Evolutionary conservation across 2,113 vertebrate species (phyloP), one percentile per base, ranked within the genome.

Genomic region (Macrotus californicus): DNA sequence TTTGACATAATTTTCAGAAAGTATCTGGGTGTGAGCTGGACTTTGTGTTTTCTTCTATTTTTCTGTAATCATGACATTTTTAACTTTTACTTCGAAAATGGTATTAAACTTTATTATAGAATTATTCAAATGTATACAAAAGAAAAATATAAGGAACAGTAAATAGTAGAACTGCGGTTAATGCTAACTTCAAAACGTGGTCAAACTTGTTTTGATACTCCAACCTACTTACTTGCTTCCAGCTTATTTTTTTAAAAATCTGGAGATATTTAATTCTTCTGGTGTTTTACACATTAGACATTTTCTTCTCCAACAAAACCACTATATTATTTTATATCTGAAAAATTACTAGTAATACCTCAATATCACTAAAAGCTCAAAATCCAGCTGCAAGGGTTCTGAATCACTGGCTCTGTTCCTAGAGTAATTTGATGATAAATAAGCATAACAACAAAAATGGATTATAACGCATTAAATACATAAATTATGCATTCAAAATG

Each of bases 1-100:
- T 96, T 89, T 73, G 15, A 93, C 88, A 50, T 0, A 56, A 61
- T 90, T 93, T 91, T 83, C 41, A 64, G 73, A 87, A 94, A 70
- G 31, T n/a, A 29, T 16, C 75, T 92, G 72, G 3, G 0, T 81
- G 0, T 84, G 18, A 59, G 0, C 22, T 76, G 21, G 11, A 26
- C 13, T 66, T 18, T 87, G 12, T 90, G 21, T 72, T 89, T 89
- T 70, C 15, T 76, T 70, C 29, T 88, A 1, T 70, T 95, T 95
- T 95, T 77, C 29, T 84, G 6, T 94, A 93, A 43, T 61, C 26
- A 36, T 86, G 39, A 86, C n/a, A 54, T 92, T 87, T 81, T 92
- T 52, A 52, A 72, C 14, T 83, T 67, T 70, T 46, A 77, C 16
- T 64, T 22, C 8, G 88, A 61, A 97, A 73, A 87, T 67, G 61